These are phyloP conservation scores for Caenorhabditis sinica DNA, from an alignment of 2,888 invertebrate genomes.

Conservation along the genomic window DNA sequence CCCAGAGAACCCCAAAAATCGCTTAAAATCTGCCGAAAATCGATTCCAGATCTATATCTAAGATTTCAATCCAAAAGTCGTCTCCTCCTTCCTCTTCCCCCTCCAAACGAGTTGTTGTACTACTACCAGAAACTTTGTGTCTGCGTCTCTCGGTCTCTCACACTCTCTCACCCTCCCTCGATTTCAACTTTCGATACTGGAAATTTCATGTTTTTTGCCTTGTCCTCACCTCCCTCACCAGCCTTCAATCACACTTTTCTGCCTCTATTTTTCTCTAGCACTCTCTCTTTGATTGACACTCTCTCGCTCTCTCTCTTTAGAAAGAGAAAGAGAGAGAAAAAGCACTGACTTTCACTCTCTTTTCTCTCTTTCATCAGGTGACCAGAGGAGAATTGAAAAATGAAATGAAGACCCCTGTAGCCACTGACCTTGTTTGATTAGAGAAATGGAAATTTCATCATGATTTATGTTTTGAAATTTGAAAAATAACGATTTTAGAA, in stretches of 20 bases:
- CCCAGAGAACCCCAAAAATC: too few relatives aligned
- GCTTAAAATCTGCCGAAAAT: too few relatives aligned
- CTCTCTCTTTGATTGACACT: conserved; percentile 35
- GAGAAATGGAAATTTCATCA: too few relatives aligned
- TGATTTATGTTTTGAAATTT: not conserved
- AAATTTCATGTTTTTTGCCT: conserved; percentile 5
- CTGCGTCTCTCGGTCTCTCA: not conserved
- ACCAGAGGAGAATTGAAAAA: not conserved
- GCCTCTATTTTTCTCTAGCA: not conserved
- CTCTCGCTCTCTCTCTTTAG: not conserved
- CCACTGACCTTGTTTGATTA: conserved; percentile 7
- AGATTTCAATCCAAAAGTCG: too few relatives aligned
- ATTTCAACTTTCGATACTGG: conserved; percentile 1
- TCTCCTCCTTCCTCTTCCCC: not conserved
- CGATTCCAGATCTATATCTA: too few relatives aligned
- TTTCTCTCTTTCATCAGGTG: conserved; percentile 23
- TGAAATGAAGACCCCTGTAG: not conserved
- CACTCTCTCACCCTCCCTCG: not conserved
- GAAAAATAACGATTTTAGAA: too few relatives aligned
- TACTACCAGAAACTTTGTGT: not conserved
- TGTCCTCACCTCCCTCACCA: not conserved
- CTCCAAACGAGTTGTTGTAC: not conserved
- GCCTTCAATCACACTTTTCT: conserved; percentile 17
- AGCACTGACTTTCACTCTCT: not conserved
- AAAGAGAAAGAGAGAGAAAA: too few relatives aligned